phyloP scores from a whole-genome alignment of 1,140 invertebrate genomes.

The Aphaenogaster ashmeadi region DNA sequence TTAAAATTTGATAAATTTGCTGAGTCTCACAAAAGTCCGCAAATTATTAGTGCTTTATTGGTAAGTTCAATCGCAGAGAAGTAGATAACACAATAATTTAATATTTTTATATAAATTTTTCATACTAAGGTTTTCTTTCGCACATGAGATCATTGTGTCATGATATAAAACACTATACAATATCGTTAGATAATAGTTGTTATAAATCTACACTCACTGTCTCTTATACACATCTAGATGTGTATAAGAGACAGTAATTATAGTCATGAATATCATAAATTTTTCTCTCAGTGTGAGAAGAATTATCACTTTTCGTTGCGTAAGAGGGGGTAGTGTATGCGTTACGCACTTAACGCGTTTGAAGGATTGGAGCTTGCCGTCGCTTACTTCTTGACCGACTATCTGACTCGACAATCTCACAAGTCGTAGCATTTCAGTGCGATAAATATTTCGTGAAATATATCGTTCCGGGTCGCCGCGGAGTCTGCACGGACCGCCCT shows the following conservation, averaged over 20 bases:
- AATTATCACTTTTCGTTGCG: background rate
- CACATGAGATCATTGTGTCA: background rate
- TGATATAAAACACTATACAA: background rate
- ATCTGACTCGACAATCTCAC: background rate
- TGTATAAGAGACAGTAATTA: no score
- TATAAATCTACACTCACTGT: background rate
- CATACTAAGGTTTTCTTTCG: background rate
- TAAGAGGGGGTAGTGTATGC: background rate
- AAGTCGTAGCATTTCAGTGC: background rate
- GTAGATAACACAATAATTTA: background rate
- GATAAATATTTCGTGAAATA: constrained; percentile 46
- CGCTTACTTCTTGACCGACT: background rate
- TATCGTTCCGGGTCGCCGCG: background rate
- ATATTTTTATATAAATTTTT: background rate
- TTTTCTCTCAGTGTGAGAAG: background rate
- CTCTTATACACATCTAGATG: no score
- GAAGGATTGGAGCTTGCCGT: background rate
- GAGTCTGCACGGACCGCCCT: constrained; percentile 28
- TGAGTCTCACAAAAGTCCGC: background rate
- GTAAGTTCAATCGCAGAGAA: background rate
- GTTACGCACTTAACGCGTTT: background rate
- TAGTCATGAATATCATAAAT: no score
- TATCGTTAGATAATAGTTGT: background rate
- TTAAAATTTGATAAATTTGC: constrained; percentile 3
- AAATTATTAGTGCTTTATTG: background rate